phyloP scores from a whole-genome alignment of 2,797 vertebrate genomes.

The Lerista edwardsae region DNA sequence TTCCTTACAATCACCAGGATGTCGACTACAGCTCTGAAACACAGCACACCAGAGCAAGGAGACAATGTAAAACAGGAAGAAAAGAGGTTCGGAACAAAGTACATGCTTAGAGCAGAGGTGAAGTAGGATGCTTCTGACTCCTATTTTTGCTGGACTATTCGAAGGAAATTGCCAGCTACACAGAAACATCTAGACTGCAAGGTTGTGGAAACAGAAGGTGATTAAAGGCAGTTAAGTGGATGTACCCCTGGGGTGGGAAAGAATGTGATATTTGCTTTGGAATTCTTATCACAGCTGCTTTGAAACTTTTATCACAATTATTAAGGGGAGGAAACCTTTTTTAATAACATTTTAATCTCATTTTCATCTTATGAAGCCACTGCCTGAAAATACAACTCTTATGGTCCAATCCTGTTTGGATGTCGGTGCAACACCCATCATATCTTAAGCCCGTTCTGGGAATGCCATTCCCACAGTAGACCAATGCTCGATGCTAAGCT shows the following conservation, averaged over 20 bases:
- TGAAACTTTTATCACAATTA: no score
- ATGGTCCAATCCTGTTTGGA: no score
- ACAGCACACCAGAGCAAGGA: not conserved
- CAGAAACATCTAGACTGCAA: not conserved
- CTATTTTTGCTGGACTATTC: not conserved
- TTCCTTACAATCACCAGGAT: conserved; percentile 29
- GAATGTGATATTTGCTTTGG: not conserved
- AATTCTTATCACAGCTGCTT: not conserved
- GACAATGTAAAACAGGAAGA: conserved; percentile 12
- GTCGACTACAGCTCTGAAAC: conserved; percentile 19
- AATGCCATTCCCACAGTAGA: no score
- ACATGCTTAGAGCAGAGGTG: not conserved
- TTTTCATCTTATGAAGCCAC: not conserved
- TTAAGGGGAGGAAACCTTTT: not conserved
- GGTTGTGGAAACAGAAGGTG: not conserved
- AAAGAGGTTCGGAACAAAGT: not conserved
- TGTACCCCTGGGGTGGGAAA: not conserved
- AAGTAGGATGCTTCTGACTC: not conserved
- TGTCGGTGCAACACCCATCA: no score
- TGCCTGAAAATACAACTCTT: not conserved
- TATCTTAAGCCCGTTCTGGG: no score
- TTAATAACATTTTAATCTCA: not conserved
- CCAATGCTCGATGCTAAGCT: no score
- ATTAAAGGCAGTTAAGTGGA: not conserved
- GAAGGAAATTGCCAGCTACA: not conserved